Base-by-base conservation (phyloP, 2,888 invertebrate species). In the Nymphalis c-album region DNA sequence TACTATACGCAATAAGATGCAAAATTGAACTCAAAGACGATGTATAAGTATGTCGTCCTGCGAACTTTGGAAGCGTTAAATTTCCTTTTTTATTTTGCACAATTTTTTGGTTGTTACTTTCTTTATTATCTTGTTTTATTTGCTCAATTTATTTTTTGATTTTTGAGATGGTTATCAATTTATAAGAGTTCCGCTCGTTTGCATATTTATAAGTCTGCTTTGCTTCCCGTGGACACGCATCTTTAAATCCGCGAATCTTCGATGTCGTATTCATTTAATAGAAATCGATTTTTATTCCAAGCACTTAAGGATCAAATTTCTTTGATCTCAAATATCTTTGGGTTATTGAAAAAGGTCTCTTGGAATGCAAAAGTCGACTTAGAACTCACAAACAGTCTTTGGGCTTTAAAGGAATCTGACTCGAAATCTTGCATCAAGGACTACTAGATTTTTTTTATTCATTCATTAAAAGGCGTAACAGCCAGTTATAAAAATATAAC, bases 1-100 rank as follows among this genome's bases (percentile, higher is more conserved):
- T 71, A 69, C 62, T 60, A 26, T 67, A 62, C 57, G 67, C 17
- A 48, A 68, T 73, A 76, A 71, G 74, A 72, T 74, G 68, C 66
- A 70, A 72, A 73, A 68, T 77, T 64, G 70, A 72, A 70, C 67
- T 40, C 13, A 40, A 18, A 13, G n/a, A 20, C 40, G 22, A 10
- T 18, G 18, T 40, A 18, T 40, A 57, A n/a, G 40, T 10, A 10
- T 7, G 13, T 10, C 57, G 57, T 13, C 40, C 18, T 40, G 13
- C 1, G 13, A 31, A 31, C 16, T 17, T 55, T 8, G 6, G 3
- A 50, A 20, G 50, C 20, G 10, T 13, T 40, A 13, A n/a, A 40
- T 40, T 2, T 40, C 10, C 35, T 35, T 1, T 10, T 35, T 7
- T 35, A 8, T 35, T 35, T 35, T 35, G 8, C 35, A 8, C 35